Base-by-base conservation (phyloP, 2,888 invertebrate species). In the Lepidocyrtoides sp. region DNA sequence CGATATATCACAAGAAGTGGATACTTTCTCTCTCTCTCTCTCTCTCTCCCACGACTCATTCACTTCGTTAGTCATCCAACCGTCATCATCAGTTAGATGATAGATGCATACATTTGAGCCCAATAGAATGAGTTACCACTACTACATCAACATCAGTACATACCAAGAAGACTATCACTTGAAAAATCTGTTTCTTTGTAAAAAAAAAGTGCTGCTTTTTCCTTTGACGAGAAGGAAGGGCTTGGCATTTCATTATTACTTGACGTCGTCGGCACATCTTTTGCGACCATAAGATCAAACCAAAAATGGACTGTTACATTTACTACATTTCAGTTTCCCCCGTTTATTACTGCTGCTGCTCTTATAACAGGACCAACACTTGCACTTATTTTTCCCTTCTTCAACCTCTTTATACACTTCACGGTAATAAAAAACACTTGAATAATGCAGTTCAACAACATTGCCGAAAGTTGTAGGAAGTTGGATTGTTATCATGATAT, bases 201-300 rank as follows among this genome's bases (percentile, higher is more conserved):
- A n/a, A n/a, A n/a, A n/a, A 32, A 32, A 66, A 32, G n/a, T 4
- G 0, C n/a, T n/a, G 1, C 32, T 32, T 32, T 32, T 66, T 2
- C n/a, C 66, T 32, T 26, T 20, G 60, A 60, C 12, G 41, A 10
- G 5, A 41, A 41, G 41, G 60, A 60, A 60, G 60, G 12, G 60
- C 26, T 41, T 36, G 69, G 69, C 69, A 69, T 69, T 69, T n/a
- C n/a, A n/a, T 69, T 17, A n/a, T 5, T 20, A 69, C 2, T 36
- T 69, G 69, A 69, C 69, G 69, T 51, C n/a, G 51, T 69, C 69
- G 69, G 69, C 69, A 69, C 69, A 14, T 20, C 69, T 41, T 69
- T 69, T 69, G 36, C 17, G 20, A 69, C 20, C 69, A 41, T 36
- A 20, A 69, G 36, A 69, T 69, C 17, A 41, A 69, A 17, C 69